These are phyloP conservation scores for Regulus satrapa DNA, from an alignment of 2,113 vertebrate genomes.

Conservation along the genomic window DNA sequence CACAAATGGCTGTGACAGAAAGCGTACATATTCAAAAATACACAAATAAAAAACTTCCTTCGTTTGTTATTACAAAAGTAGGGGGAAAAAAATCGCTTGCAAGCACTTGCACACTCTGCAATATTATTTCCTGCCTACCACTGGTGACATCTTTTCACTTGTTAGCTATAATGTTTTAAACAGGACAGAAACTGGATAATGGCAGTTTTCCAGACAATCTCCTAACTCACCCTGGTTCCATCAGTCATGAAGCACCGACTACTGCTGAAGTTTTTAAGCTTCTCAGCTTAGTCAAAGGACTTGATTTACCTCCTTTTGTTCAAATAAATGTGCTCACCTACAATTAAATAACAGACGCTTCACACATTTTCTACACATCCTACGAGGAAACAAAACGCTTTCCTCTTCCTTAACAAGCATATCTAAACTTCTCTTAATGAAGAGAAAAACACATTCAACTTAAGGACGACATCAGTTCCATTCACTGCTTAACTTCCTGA, in stretches of 20 bases:
- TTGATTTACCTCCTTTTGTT: background rate
- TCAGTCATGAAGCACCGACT: background rate
- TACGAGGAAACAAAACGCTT: background rate
- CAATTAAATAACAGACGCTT: background rate
- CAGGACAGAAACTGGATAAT: background rate
- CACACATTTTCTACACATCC: background rate
- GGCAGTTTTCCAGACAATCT: background rate
- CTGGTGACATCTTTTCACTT: background rate
- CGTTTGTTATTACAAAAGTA: background rate
- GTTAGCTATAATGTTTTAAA: background rate
- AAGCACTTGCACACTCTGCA: background rate
- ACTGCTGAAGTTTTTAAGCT: background rate
- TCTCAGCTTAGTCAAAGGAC: background rate
- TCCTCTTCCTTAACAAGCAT: background rate
- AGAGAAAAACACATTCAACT: background rate
- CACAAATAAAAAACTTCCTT: background rate
- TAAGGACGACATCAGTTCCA: background rate
- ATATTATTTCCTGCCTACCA: background rate
- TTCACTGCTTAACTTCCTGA: background rate
- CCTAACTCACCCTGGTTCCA: background rate
- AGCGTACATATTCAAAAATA: background rate
- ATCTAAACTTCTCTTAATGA: background rate
- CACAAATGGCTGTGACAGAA: background rate
- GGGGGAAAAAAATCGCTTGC: background rate
- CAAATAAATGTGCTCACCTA: background rate